Base-by-base conservation (phyloP, 1,140 invertebrate species). In the Agrypnia vestita region DNA sequence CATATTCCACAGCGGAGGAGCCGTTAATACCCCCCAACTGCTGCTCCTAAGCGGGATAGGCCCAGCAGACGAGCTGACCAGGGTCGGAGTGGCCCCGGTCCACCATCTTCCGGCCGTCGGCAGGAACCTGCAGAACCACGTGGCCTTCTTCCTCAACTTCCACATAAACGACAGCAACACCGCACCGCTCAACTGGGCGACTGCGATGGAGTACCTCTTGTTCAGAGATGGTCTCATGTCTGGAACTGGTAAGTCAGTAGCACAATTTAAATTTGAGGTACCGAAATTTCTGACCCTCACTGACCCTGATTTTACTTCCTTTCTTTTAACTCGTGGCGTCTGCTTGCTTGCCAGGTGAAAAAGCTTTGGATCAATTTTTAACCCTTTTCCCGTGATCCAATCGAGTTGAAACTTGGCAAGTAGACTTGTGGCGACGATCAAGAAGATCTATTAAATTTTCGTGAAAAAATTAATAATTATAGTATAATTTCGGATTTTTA, bases 41-140 rank as follows among this genome's bases (percentile, higher is more conserved):
- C 90, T 97, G 0, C 88, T 97, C 49, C 91, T 96, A 11, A 96
- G 95, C 82, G 96, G 96, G 21, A 90, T 97, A 19, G 96, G 96
- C 1, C 94, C 95, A 7, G 91, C 91, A 15, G 91, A 94, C 0
- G 94, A 97, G 4, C 87, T 97, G 6, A 84, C 75, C 0, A 84
- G 84, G 35, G 90, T 89, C 0, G 93, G 93, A 19, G 91, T 96
- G 0, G 90, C 91, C 0, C 87, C 92, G 0, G 86, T 96, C 3
- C 94, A 95, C 79, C 89, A 95, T 84, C 89, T 98, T 8, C 96
- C 95, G 0, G 94, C 93, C 0, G 97, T 98, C 3, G 97, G 97
- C 0, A 92, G 93, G 80, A 98, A 98, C 88, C 91, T 98, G 0
- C 95, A 96, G 84, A 96, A 97, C 85, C 96, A 97, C 84, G 95